These are phyloP conservation scores for Aurelia sp. DNA, from an alignment of 30 jellyfish, hydroid and myxozoan species.

Conservation along the genomic window DNA sequence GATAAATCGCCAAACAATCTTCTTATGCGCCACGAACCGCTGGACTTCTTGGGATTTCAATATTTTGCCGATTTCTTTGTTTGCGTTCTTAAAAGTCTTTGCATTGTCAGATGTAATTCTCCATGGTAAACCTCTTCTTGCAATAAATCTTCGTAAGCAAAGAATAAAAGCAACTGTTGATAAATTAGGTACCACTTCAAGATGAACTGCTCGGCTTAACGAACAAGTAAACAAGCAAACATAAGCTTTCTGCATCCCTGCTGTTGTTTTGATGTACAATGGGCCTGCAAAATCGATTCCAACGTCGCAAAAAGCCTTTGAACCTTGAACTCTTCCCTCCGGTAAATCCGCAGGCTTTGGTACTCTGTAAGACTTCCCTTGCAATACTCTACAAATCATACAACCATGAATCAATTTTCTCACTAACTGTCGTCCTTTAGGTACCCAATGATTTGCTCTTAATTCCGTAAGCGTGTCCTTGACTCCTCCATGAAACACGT, in stretches of 20 bases:
- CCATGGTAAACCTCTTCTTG: too few relatives aligned
- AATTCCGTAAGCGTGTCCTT: slow-evolving; percentile 45
- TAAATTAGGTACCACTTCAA: slow-evolving; percentile 8
- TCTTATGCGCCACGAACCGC: too few relatives aligned
- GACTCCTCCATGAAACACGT: slow-evolving; percentile 26
- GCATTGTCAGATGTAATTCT: too few relatives aligned
- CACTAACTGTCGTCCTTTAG: slow-evolving; percentile 26
- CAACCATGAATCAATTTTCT: slow-evolving; percentile 19
- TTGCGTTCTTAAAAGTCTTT: too few relatives aligned
- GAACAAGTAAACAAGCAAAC: slow-evolving; percentile 15
- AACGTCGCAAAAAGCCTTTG: slow-evolving; percentile 14
- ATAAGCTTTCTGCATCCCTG: slow-evolving; percentile 17
- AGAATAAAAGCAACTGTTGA: slow-evolving; percentile 21
- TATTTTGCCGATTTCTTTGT: slow-evolving; percentile 14
- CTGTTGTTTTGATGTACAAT: slow-evolving; percentile 5
- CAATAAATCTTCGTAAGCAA: slow-evolving; percentile 23
- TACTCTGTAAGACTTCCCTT: slow-evolving; percentile 38
- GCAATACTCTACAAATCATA: slow-evolving; percentile 19
- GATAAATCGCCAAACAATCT: too few relatives aligned
- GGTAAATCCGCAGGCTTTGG: slow-evolving; percentile 34
- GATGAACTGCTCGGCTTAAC: slow-evolving; percentile 14
- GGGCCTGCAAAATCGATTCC: slow-evolving; percentile 40
- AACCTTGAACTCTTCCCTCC: slow-evolving; percentile 8
- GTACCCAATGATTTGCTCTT: slow-evolving; percentile 45
- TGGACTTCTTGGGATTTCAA: slow-evolving; percentile 3